Evolutionary conservation across 2,113 vertebrate species (phyloP).

Genomic region (Mandrillus leucophaeus): DNA sequence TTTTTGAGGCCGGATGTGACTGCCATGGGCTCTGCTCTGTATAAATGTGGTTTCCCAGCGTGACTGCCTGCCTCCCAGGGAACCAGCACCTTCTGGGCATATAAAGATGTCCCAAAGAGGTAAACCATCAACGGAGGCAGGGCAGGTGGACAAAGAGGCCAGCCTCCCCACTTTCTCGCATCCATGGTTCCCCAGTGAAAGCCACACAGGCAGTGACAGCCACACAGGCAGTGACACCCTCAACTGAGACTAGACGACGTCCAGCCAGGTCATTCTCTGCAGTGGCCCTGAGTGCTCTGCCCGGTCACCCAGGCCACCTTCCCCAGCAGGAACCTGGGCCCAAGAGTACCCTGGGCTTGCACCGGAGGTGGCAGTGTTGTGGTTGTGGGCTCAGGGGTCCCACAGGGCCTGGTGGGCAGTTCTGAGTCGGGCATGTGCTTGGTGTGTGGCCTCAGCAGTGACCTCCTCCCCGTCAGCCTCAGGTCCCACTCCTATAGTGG

Average conservation of each 20-base stretch:
- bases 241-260: accelerated
- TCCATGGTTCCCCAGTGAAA: not conserved
- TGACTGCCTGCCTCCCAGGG: not conserved
- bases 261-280: not conserved
- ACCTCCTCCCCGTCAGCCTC: not conserved
- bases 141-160: too few species aligned
- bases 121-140: not conserved
- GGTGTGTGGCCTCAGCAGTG: not conserved
- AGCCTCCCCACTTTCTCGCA: accelerated
- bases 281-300: not conserved
- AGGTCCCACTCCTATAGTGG: not conserved
- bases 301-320: not conserved
- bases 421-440: not conserved
- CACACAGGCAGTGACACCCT: not conserved
- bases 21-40: not conserved
- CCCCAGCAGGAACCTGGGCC: not conserved
- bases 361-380: accelerated
- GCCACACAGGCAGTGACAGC: not conserved
- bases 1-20: not conserved
- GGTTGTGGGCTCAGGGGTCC: not conserved
- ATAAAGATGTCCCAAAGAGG: not conserved
- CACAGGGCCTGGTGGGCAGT: not conserved
- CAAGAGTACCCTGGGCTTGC: not conserved
- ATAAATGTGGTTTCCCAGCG: not conserved
- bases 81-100: not conserved